Conservation (phyloP, 2,888 invertebrate species). For the Drosophila peninsularis region DNA sequence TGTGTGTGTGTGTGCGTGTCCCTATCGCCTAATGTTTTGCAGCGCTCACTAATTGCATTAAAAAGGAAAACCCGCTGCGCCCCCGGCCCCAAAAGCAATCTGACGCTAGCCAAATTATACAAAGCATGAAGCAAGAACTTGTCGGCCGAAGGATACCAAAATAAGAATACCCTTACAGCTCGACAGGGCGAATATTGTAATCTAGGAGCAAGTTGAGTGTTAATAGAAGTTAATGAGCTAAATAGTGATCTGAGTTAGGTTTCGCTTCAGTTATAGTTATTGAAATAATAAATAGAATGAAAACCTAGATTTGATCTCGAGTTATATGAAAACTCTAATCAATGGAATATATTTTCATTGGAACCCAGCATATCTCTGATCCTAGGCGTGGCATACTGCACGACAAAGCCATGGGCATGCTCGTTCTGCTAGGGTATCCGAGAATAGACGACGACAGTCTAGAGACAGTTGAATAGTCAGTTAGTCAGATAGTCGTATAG, state of each 20-base stretch:
- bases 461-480: conserved; percentile 23
- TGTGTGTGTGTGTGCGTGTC: conserved; percentile 21
- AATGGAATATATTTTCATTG: too few species aligned
- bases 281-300: too few species aligned
- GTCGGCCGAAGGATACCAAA: not conserved
- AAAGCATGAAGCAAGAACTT: conserved; percentile 48
- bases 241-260: too few species aligned
- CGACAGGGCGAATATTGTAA: not conserved
- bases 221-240: not conserved
- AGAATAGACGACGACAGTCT: conserved; percentile 41
- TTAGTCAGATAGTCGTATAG: conserved; percentile 27
- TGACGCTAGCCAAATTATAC: conserved; percentile 70
- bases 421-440: not conserved
- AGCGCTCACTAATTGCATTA: conserved; percentile 73
- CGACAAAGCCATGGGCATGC: not conserved
- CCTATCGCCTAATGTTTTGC: conserved; percentile 68
- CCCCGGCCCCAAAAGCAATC: conserved; percentile 29
- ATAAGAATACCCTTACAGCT: conserved; percentile 23
- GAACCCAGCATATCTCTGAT: too few species aligned
- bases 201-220: not conserved
- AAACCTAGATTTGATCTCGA: too few species aligned
- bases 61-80: conserved; percentile 53
- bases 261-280: too few species aligned
- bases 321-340: too few species aligned
- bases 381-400: not conserved